A percentile compares a stretch with the other conserved stretches of the same genome.
Evolutionary conservation across 1,140 invertebrate species (phyloP).

Genomic region (Ceratina calcarata): DNA sequence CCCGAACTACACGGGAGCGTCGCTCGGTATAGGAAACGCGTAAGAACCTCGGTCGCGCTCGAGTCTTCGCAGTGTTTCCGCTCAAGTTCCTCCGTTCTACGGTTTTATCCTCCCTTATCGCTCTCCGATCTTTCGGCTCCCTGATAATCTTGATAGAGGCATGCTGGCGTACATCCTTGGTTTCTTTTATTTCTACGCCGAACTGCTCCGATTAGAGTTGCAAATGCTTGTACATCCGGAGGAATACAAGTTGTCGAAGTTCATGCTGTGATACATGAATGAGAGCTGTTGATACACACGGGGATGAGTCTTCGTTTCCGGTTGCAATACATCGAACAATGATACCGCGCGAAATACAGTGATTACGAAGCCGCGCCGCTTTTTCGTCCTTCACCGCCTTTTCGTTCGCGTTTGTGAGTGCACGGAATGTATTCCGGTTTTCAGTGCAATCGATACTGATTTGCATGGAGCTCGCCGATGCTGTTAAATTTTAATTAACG

Average conservation of each 20-base stretch:
- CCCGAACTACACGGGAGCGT: background rate
- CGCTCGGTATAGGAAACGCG: background rate
- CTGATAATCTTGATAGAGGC: slow-evolving; percentile 25
- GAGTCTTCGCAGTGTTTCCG: background rate
- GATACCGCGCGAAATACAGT: no score
- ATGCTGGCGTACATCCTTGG: slow-evolving; percentile 74
- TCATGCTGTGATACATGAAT: slow-evolving; percentile 56
- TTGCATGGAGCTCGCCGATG: slow-evolving; percentile 50
- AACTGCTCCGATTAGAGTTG: slow-evolving; percentile 71
- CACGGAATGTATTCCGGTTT: background rate
- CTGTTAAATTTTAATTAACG: slow-evolving; percentile 50
- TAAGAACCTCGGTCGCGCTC: background rate
- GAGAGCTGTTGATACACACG: no score
- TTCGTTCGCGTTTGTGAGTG: background rate
- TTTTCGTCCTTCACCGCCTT: background rate
- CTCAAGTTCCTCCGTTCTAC: background rate
- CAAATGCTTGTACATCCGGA: slow-evolving; percentile 71
- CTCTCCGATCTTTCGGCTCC: background rate
- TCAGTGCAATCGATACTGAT: slow-evolving; percentile 50
- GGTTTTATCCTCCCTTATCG: background rate
- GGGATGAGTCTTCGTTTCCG: no score
- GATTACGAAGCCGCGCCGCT: background rate
- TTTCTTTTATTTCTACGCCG: slow-evolving; percentile 72
- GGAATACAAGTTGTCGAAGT: slow-evolving; percentile 71
- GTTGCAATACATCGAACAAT: background rate